phyloP scores from a whole-genome alignment of 2,797 vertebrate genomes.

The Glossophaga mutica region DNA sequence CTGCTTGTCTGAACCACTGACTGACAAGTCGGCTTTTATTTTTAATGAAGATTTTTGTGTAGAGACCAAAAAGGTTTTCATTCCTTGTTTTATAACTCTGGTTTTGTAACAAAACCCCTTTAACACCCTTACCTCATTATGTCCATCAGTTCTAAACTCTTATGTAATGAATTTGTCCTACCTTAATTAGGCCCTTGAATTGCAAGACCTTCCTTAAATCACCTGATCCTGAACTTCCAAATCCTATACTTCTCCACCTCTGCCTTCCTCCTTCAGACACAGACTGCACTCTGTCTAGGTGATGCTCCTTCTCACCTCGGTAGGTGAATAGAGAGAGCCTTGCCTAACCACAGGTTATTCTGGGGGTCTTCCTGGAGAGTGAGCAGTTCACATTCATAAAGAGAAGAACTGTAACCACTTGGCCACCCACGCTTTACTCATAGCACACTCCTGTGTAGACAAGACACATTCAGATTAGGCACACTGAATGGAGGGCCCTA shows the following conservation, averaged over 20 bases:
- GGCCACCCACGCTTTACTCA: not conserved
- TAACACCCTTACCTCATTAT: not conserved
- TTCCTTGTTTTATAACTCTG: not conserved
- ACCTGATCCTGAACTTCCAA: not conserved
- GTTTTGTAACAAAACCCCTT: not conserved
- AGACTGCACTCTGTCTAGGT: not conserved
- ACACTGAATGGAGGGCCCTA: not conserved
- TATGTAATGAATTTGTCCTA: not conserved
- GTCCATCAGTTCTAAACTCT: not conserved
- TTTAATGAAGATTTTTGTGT: not conserved
- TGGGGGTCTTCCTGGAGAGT: not conserved
- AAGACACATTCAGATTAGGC: not conserved
- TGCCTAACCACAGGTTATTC: not conserved
- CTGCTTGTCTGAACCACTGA: not conserved
- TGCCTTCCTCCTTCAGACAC: not conserved
- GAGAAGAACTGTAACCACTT: not conserved
- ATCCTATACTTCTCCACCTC: not conserved
- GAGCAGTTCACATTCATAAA: not conserved
- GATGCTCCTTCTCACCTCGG: not conserved
- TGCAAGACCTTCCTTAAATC: not conserved
- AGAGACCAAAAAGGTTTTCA: not conserved
- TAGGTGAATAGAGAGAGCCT: not conserved
- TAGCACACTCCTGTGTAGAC: not conserved
- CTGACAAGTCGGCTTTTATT: not conserved
- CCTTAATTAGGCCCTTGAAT: not conserved